Conservation (phyloP, 2,888 invertebrate species). For the Leptinotarsa rubiginosa region DNA sequence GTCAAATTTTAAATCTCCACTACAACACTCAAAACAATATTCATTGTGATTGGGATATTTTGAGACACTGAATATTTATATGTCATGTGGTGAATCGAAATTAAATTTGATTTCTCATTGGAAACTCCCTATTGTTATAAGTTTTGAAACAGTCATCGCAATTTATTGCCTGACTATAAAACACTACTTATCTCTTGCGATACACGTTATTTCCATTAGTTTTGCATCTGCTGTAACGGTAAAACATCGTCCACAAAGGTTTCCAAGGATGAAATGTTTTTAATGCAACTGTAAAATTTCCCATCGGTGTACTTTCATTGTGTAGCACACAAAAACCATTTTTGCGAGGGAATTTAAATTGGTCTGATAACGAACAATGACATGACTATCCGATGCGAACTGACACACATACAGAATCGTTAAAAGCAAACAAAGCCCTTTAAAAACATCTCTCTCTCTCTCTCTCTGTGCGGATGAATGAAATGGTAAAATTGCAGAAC, state of each 20-base stretch:
- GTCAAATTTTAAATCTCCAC: too few relatives aligned
- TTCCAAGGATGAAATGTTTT: constrained; percentile 1
- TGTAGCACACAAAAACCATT: neutral
- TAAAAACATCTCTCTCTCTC: neutral
- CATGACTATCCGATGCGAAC: constrained; percentile 5
- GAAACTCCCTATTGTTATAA: too few relatives aligned
- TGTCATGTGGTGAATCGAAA: too few relatives aligned
- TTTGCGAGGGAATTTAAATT: neutral
- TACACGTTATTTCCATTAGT: neutral
- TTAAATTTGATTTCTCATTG: too few relatives aligned
- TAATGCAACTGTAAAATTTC: constrained; percentile 12
- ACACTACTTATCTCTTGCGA: neutral
- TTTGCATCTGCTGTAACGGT: neutral
- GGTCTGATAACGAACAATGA: constrained; percentile 17
- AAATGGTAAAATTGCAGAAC: neutral
- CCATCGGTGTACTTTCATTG: constrained; percentile 11
- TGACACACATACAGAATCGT: constrained; percentile 19
- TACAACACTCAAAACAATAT: too few relatives aligned
- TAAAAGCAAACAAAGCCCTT: constrained; percentile 18
- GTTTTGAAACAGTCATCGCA: too few relatives aligned
- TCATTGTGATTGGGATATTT: too few relatives aligned
- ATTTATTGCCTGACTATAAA: too few relatives aligned
- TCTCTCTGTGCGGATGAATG: neutral
- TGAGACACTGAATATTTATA: too few relatives aligned
- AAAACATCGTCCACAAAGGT: constrained; percentile 5